phyloP scores from a whole-genome alignment of 2,113 vertebrate genomes.

The Salminus brasiliensis region DNA sequence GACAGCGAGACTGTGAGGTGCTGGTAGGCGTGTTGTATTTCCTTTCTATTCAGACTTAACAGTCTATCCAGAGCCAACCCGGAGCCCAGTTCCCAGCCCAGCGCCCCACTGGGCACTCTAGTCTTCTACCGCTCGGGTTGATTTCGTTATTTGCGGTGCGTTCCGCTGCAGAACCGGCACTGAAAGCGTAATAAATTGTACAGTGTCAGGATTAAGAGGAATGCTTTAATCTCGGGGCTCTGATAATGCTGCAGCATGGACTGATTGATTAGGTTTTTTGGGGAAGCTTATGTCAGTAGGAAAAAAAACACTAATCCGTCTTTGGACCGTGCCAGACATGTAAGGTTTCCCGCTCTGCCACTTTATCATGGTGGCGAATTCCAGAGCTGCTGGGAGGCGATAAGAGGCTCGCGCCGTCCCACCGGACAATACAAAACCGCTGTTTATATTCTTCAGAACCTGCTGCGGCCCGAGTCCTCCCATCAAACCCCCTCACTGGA shows the following conservation, averaged over 20 bases:
- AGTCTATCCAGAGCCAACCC: neutral
- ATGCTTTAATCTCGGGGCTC: conserved; percentile 83
- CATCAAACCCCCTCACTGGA: conserved; percentile 72
- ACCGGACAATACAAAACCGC: conserved; percentile 81
- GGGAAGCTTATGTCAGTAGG: conserved; percentile 91
- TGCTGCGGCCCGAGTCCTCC: conserved; percentile 77
- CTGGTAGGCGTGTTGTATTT: too few species aligned
- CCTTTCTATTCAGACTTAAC: neutral
- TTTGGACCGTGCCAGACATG: conserved; percentile 90
- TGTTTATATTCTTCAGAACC: conserved; percentile 87
- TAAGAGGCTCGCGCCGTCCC: conserved; percentile 86
- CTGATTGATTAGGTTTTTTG: conserved; percentile 86
- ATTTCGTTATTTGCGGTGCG: conserved; percentile 76
- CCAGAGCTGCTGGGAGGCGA: conserved; percentile 90
- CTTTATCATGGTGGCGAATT: conserved; percentile 91
- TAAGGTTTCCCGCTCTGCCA: conserved; percentile 87
- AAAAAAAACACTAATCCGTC: conserved; percentile 89
- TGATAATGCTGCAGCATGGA: conserved; percentile 82
- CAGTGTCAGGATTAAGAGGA: conserved; percentile 84
- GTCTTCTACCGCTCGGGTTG: conserved; percentile 58
- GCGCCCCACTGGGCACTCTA: conserved; percentile 49
- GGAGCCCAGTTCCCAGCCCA: conserved; percentile 53
- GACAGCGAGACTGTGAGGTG: too few species aligned
- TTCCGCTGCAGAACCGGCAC: conserved; percentile 71
- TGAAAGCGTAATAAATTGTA: conserved; percentile 85